A percentile compares a stretch with the other conserved stretches of the same genome.
Conservation (phyloP, 2,888 invertebrate species). For the Anodontia alba region DNA sequence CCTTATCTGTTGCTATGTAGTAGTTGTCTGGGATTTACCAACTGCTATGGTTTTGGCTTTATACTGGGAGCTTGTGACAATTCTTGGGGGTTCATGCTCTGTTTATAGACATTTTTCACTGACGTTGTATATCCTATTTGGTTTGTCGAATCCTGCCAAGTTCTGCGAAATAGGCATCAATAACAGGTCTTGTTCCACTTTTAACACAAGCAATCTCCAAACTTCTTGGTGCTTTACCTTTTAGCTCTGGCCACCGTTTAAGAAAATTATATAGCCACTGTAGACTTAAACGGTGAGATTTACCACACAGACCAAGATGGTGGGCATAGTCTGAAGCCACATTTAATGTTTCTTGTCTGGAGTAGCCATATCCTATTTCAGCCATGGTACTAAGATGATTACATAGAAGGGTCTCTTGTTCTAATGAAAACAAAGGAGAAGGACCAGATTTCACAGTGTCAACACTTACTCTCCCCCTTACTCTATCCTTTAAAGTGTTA, state of each 20-base stretch:
- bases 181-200: not conserved
- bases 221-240: constrained; percentile 21
- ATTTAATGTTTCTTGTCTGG: constrained; percentile 29
- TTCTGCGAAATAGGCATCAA: constrained; percentile 38
- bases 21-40: too few species aligned
- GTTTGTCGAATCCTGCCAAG: constrained; percentile 25
- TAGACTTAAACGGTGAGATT: not conserved
- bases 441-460: constrained; percentile 6
- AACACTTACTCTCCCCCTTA: not conserved
- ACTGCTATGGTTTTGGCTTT: not conserved
- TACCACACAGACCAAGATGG: not conserved
- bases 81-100: constrained; percentile 39
- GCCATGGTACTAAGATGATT: not conserved
- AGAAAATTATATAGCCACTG: not conserved
- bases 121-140: constrained; percentile 32
- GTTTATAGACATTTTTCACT: constrained; percentile 41
- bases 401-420: constrained; percentile 6
- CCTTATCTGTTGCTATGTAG: too few species aligned
- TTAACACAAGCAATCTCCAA: too few species aligned
- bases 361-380: constrained; percentile 15
- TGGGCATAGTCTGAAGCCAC: constrained; percentile 32
- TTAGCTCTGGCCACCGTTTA: not conserved
- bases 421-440: not conserved
- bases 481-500: not conserved
- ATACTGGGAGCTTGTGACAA: constrained; percentile 23